These are phyloP conservation scores for Squalus acanthias DNA, from an alignment of 2,797 vertebrate species.

Conservation along the genomic window DNA sequence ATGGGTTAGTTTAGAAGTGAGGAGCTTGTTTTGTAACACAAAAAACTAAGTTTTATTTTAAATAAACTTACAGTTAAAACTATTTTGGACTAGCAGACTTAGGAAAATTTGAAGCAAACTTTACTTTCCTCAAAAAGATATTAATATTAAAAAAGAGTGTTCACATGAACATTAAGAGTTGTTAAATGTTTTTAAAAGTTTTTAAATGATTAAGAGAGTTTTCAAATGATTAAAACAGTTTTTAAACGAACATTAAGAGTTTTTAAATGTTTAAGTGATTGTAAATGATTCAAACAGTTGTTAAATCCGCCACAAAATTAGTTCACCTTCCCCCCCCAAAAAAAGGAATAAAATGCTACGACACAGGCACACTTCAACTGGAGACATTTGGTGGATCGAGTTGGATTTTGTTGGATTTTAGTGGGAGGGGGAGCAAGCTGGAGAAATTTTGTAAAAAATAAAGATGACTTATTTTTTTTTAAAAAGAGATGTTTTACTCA, in stretches of 20 bases:
- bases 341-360: not conserved
- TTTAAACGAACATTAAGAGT: too few relatives aligned
- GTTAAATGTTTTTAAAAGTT: too few relatives aligned
- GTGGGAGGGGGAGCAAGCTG: not conserved
- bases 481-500: not conserved
- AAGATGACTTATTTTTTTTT: not conserved
- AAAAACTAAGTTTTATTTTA: not conserved
- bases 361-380: not conserved
- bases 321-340: not conserved
- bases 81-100: too few relatives aligned
- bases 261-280: too few relatives aligned
- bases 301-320: not conserved
- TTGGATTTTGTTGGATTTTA: not conserved
- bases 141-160: too few relatives aligned
- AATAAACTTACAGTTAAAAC: not conserved
- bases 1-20: not conserved
- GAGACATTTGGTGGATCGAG: not conserved
- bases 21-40: too few relatives aligned
- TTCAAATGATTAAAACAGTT: too few relatives aligned
- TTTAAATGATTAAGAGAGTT: too few relatives aligned
- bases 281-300: not conserved
- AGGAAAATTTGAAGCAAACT: not conserved
- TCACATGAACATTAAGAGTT: too few relatives aligned
- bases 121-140: too few relatives aligned
- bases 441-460: not conserved